Evolutionary conservation across 2,113 vertebrate species (phyloP).

Genomic region (Herpetotheres cachinnans): DNA sequence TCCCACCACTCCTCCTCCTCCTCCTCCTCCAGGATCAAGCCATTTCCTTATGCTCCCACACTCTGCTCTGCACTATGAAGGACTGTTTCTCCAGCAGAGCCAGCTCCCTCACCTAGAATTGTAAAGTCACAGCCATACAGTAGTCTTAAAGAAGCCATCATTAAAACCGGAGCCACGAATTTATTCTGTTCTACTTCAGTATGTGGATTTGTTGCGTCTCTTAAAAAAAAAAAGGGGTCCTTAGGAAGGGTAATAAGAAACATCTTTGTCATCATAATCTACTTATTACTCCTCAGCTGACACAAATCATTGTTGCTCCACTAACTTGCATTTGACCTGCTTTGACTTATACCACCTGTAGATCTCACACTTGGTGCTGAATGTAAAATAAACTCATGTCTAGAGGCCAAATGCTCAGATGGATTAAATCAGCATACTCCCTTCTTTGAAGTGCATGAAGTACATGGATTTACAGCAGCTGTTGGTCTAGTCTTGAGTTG

Average conservation of each 20-base stretch:
- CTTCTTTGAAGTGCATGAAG: not conserved
- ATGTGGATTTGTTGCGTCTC: not conserved
- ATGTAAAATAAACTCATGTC: not conserved
- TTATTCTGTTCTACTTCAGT: not conserved
- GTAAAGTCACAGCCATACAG: not conserved
- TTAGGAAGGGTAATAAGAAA: not conserved
- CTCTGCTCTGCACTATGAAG: not conserved
- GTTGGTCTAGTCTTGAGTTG: not conserved
- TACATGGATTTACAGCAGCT: not conserved
- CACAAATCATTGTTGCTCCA: not conserved
- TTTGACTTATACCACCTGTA: not conserved
- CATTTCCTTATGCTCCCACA: not conserved
- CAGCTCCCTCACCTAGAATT: not conserved
- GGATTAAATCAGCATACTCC: not conserved
- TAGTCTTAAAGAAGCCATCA: not conserved
- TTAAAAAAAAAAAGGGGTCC: not conserved
- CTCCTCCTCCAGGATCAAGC: not conserved
- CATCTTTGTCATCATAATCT: not conserved
- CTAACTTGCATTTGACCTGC: not conserved
- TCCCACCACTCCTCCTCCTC: not conserved
- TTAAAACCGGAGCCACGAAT: not conserved
- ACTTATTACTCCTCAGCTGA: not conserved
- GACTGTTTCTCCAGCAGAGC: not conserved
- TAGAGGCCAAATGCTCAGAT: not conserved
- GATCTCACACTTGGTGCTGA: not conserved